Conservation (phyloP, 1,140 invertebrate species). For the Lepidotrigona ventralis region DNA sequence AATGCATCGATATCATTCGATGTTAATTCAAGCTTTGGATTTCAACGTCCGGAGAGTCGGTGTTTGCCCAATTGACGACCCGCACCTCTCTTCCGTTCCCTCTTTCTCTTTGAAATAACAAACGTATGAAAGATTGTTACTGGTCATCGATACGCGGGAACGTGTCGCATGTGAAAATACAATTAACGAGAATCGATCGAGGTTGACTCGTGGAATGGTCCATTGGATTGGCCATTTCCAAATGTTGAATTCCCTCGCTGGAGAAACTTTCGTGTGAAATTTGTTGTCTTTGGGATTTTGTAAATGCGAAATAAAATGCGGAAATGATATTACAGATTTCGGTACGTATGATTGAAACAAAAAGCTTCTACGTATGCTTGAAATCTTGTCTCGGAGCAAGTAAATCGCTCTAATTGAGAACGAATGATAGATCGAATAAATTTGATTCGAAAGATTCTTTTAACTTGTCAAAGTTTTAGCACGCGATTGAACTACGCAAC, state of each 20-base stretch:
- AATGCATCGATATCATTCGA: constrained; percentile 12
- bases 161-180: background rate
- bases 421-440: background rate
- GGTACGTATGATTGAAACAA: no score
- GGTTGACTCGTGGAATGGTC: background rate
- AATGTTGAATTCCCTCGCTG: background rate
- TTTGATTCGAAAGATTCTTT: background rate
- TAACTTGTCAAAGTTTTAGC: background rate
- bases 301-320: background rate
- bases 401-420: background rate
- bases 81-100: background rate
- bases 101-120: constrained; percentile 18
- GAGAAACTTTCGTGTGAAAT: background rate
- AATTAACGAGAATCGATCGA: background rate
- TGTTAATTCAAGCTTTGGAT: constrained; percentile 37
- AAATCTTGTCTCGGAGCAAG: background rate
- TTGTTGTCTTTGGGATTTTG: background rate
- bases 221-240: background rate
- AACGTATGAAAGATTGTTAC: constrained; percentile 31
- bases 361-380: no score
- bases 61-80: constrained; percentile 14
- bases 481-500: background rate
- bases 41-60: background rate
- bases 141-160: background rate
- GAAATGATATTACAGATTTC: background rate